A percentile compares a stretch with the other conserved stretches of the same genome.
Evolutionary conservation across 1,140 invertebrate genomes (phyloP).

Genomic region (Antheraea mylitta): DNA sequence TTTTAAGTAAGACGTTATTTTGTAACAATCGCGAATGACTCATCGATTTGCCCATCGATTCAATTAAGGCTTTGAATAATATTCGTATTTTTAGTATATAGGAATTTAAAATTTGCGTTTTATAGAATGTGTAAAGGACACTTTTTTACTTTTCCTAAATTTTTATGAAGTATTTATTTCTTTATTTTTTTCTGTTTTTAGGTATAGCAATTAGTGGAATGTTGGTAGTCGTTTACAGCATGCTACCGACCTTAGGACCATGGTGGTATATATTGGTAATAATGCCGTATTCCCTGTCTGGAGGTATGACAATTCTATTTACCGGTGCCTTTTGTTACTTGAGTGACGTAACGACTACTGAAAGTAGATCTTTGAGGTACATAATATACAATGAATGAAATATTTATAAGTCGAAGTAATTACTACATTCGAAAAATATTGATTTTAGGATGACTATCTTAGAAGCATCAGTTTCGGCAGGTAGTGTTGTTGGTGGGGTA

Average conservation of each 20-base stretch:
- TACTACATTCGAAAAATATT: background rate
- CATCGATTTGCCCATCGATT: no score
- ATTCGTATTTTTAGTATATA: no score
- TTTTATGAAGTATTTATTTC: background rate
- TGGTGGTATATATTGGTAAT: conserved; percentile 81
- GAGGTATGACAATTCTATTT: conserved; percentile 80
- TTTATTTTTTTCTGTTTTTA: conserved; percentile 27
- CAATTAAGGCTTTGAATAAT: no score
- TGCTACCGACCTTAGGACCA: conserved; percentile 67
- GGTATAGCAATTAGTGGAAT: conserved; percentile 46
- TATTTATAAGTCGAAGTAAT: background rate
- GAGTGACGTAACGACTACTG: conserved; percentile 80
- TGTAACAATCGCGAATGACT: no score
- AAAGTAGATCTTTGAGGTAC: conserved; percentile 78
- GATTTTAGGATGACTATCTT: conserved; percentile 81
- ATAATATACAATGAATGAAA: no score
- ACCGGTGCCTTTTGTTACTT: conserved; percentile 82
- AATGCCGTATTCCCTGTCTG: conserved; percentile 79
- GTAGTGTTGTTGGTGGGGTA: conserved; percentile 80
- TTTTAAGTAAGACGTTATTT: no score
- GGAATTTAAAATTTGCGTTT: no score
- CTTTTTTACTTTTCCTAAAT: background rate
- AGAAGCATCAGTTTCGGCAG: conserved; percentile 80
- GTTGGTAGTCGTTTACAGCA: conserved; percentile 49
- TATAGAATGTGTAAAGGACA: no score